Percentiles rank a stretch among this genome's conserved stretches.
Evolutionary conservation across 2,113 vertebrate species (phyloP).

Genomic region (Tiliqua scincoides): DNA sequence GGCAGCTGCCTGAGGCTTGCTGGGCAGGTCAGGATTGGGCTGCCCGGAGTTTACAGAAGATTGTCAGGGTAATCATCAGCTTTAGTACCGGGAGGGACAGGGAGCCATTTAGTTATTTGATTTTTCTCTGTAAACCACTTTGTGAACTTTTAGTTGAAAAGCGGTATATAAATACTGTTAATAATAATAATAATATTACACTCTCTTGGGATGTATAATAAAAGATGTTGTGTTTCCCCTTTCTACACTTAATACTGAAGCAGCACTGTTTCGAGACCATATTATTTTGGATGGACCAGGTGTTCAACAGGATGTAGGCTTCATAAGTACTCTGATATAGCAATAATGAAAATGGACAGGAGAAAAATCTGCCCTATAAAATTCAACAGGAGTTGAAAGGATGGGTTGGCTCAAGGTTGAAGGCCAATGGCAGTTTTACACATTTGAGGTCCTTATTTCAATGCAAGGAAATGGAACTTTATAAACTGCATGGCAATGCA

Average conservation of each 20-base stretch:
- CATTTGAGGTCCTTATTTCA: background rate
- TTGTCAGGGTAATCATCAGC: constrained; percentile 13
- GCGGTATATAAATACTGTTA: too few relatives aligned
- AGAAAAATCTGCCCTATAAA: background rate
- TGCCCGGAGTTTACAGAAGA: constrained; percentile 30
- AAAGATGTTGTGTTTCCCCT: background rate
- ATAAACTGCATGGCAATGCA: background rate
- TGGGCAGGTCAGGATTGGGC: too few relatives aligned
- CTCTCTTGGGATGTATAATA: constrained; percentile 50
- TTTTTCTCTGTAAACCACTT: too few relatives aligned
- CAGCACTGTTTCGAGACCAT: background rate
- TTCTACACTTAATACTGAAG: background rate
- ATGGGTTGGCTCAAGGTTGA: background rate
- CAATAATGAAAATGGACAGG: background rate
- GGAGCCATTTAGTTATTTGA: too few relatives aligned
- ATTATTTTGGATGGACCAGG: background rate
- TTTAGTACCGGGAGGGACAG: too few relatives aligned
- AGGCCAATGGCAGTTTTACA: background rate
- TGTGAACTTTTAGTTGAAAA: too few relatives aligned
- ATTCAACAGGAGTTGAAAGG: background rate
- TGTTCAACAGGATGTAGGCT: background rate
- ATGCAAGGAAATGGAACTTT: background rate
- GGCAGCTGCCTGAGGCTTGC: too few relatives aligned
- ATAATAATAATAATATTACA: too few relatives aligned
- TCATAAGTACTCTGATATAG: background rate